Conservation (phyloP, 2,888 invertebrate species). For the Scaeva pyrastri region DNA sequence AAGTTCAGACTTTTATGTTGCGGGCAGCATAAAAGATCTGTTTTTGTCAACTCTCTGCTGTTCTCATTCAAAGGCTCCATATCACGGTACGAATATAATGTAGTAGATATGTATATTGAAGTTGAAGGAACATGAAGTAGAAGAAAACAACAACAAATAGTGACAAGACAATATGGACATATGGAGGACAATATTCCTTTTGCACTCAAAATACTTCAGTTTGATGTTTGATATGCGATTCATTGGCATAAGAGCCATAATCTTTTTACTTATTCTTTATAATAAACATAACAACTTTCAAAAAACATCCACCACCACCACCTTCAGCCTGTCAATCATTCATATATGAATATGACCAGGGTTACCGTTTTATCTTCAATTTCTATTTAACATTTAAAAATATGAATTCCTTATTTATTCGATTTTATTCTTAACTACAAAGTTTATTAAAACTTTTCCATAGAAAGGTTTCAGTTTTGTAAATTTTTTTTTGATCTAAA, state of each 20-base stretch:
- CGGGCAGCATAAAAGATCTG: slow-evolving; percentile 39
- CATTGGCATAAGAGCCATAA: slow-evolving; percentile 68
- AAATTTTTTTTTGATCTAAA: no score
- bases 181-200: slow-evolving; percentile 59
- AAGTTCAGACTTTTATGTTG: no score
- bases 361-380: not conserved
- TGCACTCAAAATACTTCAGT: slow-evolving; percentile 47
- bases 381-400: not conserved
- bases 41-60: slow-evolving; percentile 72
- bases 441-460: no score
- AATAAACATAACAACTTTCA: not conserved
- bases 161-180: slow-evolving; percentile 29
- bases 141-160: not conserved
- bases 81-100: slow-evolving; percentile 20
- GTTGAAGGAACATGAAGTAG: slow-evolving; percentile 17
- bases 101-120: slow-evolving; percentile 18
- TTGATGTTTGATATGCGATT: slow-evolving; percentile 56
- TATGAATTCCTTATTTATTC: no score
- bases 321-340: slow-evolving; percentile 72
- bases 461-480: no score
- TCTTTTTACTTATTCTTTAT: slow-evolving; percentile 33
- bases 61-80: slow-evolving; percentile 54
- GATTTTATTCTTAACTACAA: no score
- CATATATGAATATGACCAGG: slow-evolving; percentile 53
- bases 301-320: slow-evolving; percentile 9